Base-by-base conservation (phyloP, 2,888 invertebrate species). In the Pollenia angustigena region DNA sequence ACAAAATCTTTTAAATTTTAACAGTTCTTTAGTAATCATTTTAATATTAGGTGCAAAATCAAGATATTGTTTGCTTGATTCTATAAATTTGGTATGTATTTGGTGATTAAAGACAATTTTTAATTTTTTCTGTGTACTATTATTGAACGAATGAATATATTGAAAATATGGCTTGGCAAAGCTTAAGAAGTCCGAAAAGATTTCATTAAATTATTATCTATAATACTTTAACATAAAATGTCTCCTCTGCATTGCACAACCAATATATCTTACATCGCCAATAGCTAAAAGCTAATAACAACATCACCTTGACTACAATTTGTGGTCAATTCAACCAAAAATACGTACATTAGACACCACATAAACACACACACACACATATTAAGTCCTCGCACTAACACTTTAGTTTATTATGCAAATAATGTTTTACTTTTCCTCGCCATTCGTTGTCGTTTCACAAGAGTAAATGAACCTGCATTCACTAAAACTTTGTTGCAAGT, bases 381-480 rank as follows among this genome's bases (percentile, higher is more conserved):
- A 23, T 23, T 1, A 23, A 66, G n/a, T 16, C 46, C 68, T 60
- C 16, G 56, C 14, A 71, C 46, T 12, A 23, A 40, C 32, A 62
- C 42, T 40, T 81, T 68, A 72, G 54, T 87, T 84, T 84, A 84
- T 81, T 84, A 87, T 84, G 81, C 74, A 87, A 87, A 81, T 87
- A 87, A 40, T 75, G 64, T 80, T 87, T 72, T 64, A 72, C 32
- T 58, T 76, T 74, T 62, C 12, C 52, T 50, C 12, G 12, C 46
- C 23, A 14, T 9, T 68, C 14, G 3, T 60, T 60, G 58, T 64
- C 32, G 46, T 66, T 68, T 14, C 50, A 69, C 66, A n/a, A 64
- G 10, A 76, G 84, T 78, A 87, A 87, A 87, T 87, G 87, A 87
- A 84, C 81, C 83, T 78, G 87, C 84, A 87, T 87, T 87, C 84